Evolutionary conservation across 2,888 invertebrate species (phyloP).

Genomic region (Suillia variegata): DNA sequence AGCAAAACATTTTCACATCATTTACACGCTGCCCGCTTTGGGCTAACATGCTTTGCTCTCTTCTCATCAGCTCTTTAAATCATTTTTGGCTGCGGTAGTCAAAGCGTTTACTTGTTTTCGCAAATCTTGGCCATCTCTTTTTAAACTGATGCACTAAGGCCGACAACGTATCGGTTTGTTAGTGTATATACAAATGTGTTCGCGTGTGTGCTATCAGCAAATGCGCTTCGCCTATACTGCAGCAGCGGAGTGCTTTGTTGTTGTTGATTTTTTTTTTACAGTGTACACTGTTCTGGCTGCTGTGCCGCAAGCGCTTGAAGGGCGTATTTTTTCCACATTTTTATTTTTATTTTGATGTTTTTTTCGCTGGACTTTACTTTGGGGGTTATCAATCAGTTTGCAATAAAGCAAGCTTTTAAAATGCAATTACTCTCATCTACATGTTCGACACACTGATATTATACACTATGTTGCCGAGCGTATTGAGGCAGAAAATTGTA

Average conservation of each 20-base stretch:
- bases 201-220: not conserved
- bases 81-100: no score
- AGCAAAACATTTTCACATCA: no score
- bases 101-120: not conserved
- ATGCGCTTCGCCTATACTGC: not conserved
- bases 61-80: no score
- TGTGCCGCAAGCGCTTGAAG: not conserved
- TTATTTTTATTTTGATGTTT: not conserved
- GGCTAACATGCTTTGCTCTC: no score
- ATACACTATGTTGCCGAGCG: slow-evolving; percentile 41
- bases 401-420: not conserved
- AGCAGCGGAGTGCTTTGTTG: no score
- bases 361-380: not conserved
- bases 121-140: not conserved
- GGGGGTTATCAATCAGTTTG: slow-evolving; percentile 2
- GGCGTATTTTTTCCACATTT: not conserved
- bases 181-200: not conserved
- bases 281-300: no score
- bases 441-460: slow-evolving; percentile 39
- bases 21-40: no score
- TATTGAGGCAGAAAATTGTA: slow-evolving; percentile 42
- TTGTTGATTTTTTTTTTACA: no score
- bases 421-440: not conserved
- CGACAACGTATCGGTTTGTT: not conserved
- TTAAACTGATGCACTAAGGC: not conserved